A percentile compares a stretch with the other conserved stretches of the same genome.
Evolutionary conservation across 2,797 vertebrate genomes (phyloP).

Genomic region (Sebastes itinus): DNA sequence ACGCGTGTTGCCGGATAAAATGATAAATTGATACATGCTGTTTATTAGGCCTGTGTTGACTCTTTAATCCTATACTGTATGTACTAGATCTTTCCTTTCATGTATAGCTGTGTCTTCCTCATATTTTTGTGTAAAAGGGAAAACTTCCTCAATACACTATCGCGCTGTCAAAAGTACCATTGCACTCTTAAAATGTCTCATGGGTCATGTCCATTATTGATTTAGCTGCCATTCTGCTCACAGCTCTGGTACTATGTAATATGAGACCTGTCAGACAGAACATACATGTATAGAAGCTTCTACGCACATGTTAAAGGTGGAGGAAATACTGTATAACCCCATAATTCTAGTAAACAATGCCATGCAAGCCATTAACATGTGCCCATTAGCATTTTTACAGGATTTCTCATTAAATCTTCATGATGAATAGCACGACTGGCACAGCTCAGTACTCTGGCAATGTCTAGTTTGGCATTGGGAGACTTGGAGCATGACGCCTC

Average conservation of each 20-base stretch:
- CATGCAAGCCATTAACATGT: constrained; percentile 28
- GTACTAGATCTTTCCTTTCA: constrained; percentile 22
- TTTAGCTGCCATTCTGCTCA: constrained; percentile 38
- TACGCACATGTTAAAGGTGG: constrained; percentile 3
- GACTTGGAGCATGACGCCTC: background rate
- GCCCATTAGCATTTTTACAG: constrained; percentile 27
- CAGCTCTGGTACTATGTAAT: background rate
- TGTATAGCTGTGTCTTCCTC: constrained; percentile 19
- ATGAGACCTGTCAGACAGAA: constrained; percentile 21
- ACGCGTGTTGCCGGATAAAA: constrained; percentile 52
- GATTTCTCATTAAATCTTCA: constrained; percentile 45
- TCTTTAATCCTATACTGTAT: constrained; percentile 58
- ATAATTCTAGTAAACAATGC: constrained; percentile 13
- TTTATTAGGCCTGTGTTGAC: constrained; percentile 69
- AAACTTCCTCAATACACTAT: constrained; percentile 34
- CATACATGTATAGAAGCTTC: background rate
- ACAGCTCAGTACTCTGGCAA: background rate
- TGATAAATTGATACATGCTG: constrained; percentile 66
- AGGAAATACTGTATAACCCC: background rate
- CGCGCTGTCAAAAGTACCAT: constrained; percentile 38
- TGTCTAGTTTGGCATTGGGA: constrained; percentile 4
- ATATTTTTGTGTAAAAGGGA: background rate
- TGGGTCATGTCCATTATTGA: constrained; percentile 47
- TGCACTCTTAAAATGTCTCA: constrained; percentile 37
- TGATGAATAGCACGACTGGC: constrained; percentile 19